Base-by-base conservation (phyloP, 2,113 vertebrate species). In the Gnathonemus longibarbis region DNA sequence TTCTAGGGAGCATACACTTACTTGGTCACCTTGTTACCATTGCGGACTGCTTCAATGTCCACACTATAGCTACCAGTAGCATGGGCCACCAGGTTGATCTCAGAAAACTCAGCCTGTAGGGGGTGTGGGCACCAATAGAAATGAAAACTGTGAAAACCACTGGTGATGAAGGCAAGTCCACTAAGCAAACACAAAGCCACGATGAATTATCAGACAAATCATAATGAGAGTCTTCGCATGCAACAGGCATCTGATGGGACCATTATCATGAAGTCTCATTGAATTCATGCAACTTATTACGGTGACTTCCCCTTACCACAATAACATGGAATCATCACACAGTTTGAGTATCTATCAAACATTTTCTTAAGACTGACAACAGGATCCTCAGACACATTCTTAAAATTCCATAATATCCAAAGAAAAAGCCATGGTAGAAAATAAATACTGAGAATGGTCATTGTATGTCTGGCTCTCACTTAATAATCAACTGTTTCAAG, bases 71-170 rank as follows among this genome's bases (percentile, higher is more conserved):
- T 93, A 46, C 97, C 97, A 9, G 95, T 96, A 88, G 96, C 95
- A 2, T 98, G 96, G 84, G 96, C 97, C 92, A 98, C 96, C 53
- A 98, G 92, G 92, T 97, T 98, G 87, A 98, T 95, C 92, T 98
- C 97, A 66, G 96, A 96, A 92, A 98, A 98, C 89, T 98, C 97
- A 39, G 97, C 97, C 97, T 98, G 89, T 66, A 13, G 0, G 88
- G 92, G 91, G 89, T 0, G 88, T 91, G 91, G 52, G 88, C 93
- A 89, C 9, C 45, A 88, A 50, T 88, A 49, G 80, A 84, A 52
- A 31, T 70, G 13, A 45, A 1, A 84, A 21, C 86, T 89, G 87
- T 87, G 39, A 45, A 74, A 66, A 15, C 35, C 39, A 50, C 4
- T 24, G 52, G 35, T 2, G 3, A 58, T 17, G 6, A 86, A 21